Conservation (phyloP, 2,113 vertebrate genomes). For the Lanius ludovicianus region DNA sequence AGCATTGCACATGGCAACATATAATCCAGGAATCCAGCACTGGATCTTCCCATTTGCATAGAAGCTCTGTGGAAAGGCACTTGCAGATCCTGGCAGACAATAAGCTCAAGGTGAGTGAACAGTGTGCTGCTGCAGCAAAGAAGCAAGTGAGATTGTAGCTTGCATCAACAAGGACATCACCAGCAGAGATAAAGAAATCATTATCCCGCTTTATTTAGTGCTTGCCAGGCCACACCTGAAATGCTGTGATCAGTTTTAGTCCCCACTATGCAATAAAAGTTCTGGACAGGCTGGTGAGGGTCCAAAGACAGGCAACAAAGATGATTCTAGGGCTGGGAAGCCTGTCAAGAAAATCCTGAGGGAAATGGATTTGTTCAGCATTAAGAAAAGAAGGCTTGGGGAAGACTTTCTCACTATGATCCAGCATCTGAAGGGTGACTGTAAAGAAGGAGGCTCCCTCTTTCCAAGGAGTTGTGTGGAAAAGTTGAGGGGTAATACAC, state of each 20-base stretch:
- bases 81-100: background rate
- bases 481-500: background rate
- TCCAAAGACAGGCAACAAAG: background rate
- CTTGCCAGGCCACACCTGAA: background rate
- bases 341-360: background rate
- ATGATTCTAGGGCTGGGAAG: background rate
- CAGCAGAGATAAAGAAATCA: background rate
- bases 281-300: background rate
- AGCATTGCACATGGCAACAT: fast-evolving
- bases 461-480: background rate
- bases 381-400: background rate
- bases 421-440: background rate
- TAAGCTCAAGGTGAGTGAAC: fast-evolving
- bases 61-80: background rate
- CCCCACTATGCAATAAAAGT: fast-evolving
- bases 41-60: background rate
- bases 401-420: background rate
- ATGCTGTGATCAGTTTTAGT: background rate
- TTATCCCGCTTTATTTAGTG: background rate
- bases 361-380: background rate
- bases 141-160: background rate
- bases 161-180: background rate
- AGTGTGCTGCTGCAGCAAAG: background rate
- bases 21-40: background rate
- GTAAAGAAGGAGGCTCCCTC: background rate